Conservation (phyloP, 2,797 vertebrate genomes). For the Enoplosus armatus region DNA sequence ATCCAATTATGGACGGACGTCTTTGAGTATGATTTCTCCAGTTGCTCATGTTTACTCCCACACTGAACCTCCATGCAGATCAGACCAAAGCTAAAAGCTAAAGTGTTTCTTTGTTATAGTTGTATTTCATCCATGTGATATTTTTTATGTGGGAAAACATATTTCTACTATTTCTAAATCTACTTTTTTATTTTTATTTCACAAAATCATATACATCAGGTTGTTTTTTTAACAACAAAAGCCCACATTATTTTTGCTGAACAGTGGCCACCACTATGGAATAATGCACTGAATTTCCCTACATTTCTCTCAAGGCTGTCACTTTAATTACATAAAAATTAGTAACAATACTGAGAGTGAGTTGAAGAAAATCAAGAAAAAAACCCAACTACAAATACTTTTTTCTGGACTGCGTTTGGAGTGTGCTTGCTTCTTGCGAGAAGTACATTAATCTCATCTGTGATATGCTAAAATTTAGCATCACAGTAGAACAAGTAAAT, state of each 20-base stretch:
- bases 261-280: neutral
- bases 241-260: neutral
- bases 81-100: neutral
- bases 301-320: neutral
- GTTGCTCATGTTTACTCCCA: constrained; percentile 10
- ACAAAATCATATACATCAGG: neutral
- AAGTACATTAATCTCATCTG: neutral
- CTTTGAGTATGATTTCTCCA: neutral
- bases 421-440: neutral
- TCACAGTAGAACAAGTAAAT: neutral
- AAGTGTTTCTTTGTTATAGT: too few species aligned
- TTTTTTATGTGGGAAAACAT: neutral
- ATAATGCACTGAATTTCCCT: neutral
- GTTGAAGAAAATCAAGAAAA: neutral
- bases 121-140: neutral
- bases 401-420: neutral
- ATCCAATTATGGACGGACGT: neutral
- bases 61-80: neutral
- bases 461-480: neutral
- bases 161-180: neutral
- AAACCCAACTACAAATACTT: neutral
- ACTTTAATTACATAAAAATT: neutral
- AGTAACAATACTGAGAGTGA: neutral
- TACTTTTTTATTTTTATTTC: neutral
- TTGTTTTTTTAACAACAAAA: neutral